Evolutionary conservation across 2,888 invertebrate species (phyloP), one percentile per base, ranked within the genome.

Genomic region (Boloria selene): DNA sequence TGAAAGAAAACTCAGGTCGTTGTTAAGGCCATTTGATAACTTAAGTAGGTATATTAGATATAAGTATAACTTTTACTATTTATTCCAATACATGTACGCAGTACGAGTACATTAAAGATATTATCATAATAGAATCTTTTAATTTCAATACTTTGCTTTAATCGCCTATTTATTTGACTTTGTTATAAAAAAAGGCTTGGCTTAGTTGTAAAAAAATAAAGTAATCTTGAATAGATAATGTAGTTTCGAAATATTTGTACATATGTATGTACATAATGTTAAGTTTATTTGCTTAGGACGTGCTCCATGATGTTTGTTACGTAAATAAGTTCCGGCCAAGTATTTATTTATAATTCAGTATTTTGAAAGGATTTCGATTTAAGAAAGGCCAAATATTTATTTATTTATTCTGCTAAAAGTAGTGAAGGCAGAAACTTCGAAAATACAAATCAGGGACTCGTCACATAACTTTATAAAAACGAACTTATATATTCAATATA

Each of bases 221-320:
- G 45, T 45, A 45, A 45, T 16, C n/a, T 56, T 45, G 26, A 45
- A 56, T 56, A 22, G 45, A 56, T 56, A 45, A 22, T 26, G 56
- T 56, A 56, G n/a, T 56, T 44, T 45, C 56, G n/a, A 56, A 56
- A 50, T 51, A 22, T 45, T 55, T 52, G 51, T 45, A 31, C 45
- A 47, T 38, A 26, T 51, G 45, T 44, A 3, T 31, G n/a, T 13
- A 6, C 6, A 10, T 38, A 38, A 38, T 7, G n/a, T 45, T 16
- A 16, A 13, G n/a, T 45, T 16, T 26, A 13, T 45, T 56, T 56
- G 26, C 22, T 56, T 56, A 56, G 56, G 56, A 26, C 1, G 22
- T 56, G 45, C 56, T 56, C 26, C 18, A 16, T 45, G 22, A 22
- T 22, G 56, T 56, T 44, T 45, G 56, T 26, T 26, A 45, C 16